Evolutionary conservation across 2,888 invertebrate genomes (phyloP).

Genomic region (Limnephilus auricula): DNA sequence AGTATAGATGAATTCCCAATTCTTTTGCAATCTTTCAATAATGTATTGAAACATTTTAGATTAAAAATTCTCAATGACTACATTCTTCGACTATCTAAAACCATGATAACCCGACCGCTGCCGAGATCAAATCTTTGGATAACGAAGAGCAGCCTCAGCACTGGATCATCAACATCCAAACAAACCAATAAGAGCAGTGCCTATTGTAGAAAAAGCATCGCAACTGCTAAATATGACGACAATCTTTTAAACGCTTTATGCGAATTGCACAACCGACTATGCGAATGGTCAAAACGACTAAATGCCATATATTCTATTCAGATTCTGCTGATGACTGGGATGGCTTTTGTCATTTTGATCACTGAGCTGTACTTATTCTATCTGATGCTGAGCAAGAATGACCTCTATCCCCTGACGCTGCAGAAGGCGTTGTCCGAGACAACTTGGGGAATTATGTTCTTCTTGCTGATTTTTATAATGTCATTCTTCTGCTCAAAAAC

Average conservation of each 20-base stretch:
- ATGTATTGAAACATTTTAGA: background rate
- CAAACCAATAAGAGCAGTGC: background rate
- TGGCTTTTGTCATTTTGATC: constrained; percentile 56
- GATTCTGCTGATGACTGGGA: constrained; percentile 51
- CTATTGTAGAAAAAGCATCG: background rate
- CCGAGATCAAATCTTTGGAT: background rate
- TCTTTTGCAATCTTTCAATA: background rate
- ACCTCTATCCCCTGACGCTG: constrained; percentile 44
- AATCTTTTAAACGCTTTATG: constrained; percentile 48
- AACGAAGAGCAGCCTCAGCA: background rate
- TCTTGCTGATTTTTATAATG: constrained; percentile 44
- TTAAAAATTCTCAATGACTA: constrained; percentile 46
- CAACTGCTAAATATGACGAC: background rate
- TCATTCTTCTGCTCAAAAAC: constrained; percentile 55
- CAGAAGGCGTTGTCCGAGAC: constrained; percentile 53
- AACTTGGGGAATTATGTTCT: constrained; percentile 50
- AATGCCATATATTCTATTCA: constrained; percentile 56
- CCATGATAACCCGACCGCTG: background rate
- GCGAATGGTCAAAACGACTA: constrained; percentile 46
- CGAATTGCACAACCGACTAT: constrained; percentile 58
- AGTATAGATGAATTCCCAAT: background rate
- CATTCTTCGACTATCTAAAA: constrained; percentile 16
- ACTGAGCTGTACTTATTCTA: constrained; percentile 62
- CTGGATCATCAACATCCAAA: background rate
- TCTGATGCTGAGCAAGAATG: constrained; percentile 59